Evolutionary conservation across 2,888 invertebrate species (phyloP), one percentile per base, ranked within the genome.

Genomic region (Onchidella celtica): DNA sequence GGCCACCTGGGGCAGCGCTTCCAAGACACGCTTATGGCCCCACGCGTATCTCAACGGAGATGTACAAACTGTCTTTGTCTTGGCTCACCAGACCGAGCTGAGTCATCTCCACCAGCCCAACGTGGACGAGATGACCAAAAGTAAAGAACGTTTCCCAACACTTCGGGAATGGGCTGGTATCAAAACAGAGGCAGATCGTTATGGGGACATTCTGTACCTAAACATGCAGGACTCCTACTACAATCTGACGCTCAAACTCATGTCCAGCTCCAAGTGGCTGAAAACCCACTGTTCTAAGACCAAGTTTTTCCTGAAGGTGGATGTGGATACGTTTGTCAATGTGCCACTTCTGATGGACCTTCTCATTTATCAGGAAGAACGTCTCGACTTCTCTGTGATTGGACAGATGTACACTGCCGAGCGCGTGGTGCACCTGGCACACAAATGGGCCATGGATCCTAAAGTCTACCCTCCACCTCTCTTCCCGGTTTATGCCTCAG

Each of bases 221-320:
- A 40, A 70, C 47, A 79, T 79, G 78, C 78, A 79, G 61, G 78
- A 79, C 27, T 79, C 78, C 2, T 79, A 79, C 61, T 79, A 61
- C 70, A 79, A 79, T 21, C 70, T 79, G 3, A 79, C 78, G 29
- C 47, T 79, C 11, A 79, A 79, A 32, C 57, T 70, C 24, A 24
- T 79, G 40, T 79, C 78, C 9, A 32, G 40, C 11, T 70, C 70
- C n/a, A 57, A 79, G 40, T 79, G 79, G 73, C 55, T 72, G 0
- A n/a, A 11, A 3, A 32, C 63, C 9, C 79, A 79, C 47, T 79
- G 79, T 14, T 3, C 79, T 0, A 73, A 21, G 34, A 24, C 40
- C 1, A 73, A 73, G 65, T 73, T 73, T 29, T 32, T 79, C 38
- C 69, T 79, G 59, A 79, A 79, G 36, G 70, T 78, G 29, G 78